phyloP scores from a whole-genome alignment of 2,113 vertebrate genomes.

The Rhodinocichla rosea region DNA sequence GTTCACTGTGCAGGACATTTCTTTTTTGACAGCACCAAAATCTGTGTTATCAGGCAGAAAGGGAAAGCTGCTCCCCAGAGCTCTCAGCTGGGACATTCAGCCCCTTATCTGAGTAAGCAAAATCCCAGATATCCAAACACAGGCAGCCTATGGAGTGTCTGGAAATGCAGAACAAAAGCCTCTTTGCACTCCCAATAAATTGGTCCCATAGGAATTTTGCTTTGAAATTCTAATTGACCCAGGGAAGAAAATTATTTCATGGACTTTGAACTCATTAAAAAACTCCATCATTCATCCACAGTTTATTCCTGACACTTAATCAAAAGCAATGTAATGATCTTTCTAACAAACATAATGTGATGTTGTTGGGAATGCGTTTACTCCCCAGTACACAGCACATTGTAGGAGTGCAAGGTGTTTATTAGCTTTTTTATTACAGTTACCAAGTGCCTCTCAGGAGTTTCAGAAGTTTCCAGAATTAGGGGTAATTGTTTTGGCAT shows the following conservation, averaged over 20 bases:
- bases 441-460: neutral
- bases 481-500: neutral
- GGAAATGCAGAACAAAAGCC: conserved; percentile 61
- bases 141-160: neutral
- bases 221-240: conserved; percentile 79
- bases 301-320: conserved; percentile 74
- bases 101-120: conserved; percentile 24
- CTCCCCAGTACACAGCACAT: neutral
- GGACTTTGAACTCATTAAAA: conserved; percentile 72
- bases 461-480: neutral
- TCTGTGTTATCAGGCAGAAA: neutral
- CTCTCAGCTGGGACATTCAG: neutral
- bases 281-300: conserved; percentile 63
- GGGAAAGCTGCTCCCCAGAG: conserved; percentile 14
- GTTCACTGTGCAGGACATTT: neutral
- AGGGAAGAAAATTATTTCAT: conserved; percentile 71
- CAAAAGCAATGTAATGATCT: conserved; percentile 69
- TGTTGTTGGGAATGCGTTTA: neutral
- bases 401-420: neutral
- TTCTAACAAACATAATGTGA: neutral
- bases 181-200: conserved; percentile 68
- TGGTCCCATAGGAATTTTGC: conserved; percentile 67
- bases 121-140: conserved; percentile 34
- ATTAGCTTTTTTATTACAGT: neutral
- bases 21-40: neutral